Conservation (phyloP, 2,888 invertebrate species). For the Cheilosia vulpina region DNA sequence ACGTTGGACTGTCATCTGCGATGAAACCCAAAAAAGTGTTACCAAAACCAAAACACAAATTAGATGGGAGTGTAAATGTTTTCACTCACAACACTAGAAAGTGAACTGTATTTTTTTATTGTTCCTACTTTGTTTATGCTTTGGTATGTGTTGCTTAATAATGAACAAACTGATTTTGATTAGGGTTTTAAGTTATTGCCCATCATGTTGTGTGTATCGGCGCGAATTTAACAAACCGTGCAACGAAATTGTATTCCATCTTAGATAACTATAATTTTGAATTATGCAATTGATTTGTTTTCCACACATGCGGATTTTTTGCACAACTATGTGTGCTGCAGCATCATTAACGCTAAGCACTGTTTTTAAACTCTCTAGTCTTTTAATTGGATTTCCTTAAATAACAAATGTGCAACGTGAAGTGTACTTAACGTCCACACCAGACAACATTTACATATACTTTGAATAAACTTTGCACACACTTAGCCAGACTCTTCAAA, state of each 20-base stretch:
- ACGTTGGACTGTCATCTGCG: not conserved
- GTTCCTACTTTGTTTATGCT: not conserved
- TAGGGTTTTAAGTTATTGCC: not conserved
- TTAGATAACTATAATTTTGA: not conserved
- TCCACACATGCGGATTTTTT: not conserved
- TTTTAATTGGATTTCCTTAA: conserved; percentile 19
- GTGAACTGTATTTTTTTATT: not conserved
- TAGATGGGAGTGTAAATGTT: not conserved
- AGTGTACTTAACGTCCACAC: conserved; percentile 27
- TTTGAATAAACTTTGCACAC: conserved; percentile 17
- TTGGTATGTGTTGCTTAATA: conserved; percentile 11
- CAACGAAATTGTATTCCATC: not conserved
- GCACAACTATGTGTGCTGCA: conserved; percentile 2
- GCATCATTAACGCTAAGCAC: conserved; percentile 23
- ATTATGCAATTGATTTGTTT: conserved; percentile 16
- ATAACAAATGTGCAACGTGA: conserved; percentile 4
- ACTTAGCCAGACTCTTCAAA: conserved; percentile 12
- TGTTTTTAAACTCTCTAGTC: conserved; percentile 1
- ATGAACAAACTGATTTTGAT: conserved; percentile 34
- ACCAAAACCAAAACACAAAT: conserved; percentile 6
- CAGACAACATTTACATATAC: conserved; percentile 11
- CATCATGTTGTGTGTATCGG: conserved; percentile 9
- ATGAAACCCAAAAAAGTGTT: not conserved
- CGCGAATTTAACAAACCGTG: not conserved
- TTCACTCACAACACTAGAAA: conserved; percentile 36